Conservation (phyloP, 1,140 invertebrate species). For the Polypedilum pembai region DNA sequence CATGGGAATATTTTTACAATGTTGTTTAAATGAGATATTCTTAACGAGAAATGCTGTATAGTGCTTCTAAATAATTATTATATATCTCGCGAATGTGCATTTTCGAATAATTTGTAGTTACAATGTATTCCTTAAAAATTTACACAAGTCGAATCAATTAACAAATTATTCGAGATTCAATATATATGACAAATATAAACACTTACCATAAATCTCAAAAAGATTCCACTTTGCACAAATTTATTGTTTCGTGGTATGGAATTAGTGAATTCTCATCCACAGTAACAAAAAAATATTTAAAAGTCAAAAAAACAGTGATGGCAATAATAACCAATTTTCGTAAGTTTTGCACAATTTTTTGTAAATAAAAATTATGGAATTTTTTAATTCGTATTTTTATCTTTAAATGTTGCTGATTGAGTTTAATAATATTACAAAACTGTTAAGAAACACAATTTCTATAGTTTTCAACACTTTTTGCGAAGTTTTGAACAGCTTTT, state of each 20-base stretch:
- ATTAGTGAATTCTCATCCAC: neutral
- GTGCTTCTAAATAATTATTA: neutral
- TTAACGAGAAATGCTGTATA: neutral
- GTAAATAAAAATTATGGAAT: conserved; percentile 17
- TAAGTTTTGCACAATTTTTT: conserved; percentile 22
- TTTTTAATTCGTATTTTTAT: neutral
- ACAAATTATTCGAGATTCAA: neutral
- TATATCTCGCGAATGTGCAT: neutral
- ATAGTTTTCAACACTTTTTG: conserved; percentile 21
- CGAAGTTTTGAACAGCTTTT: neutral
- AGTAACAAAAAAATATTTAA: neutral
- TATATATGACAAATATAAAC: neutral
- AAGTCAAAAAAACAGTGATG: neutral
- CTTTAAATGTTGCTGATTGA: neutral
- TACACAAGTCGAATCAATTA: conserved; percentile 7
- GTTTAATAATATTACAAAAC: conserved; percentile 17
- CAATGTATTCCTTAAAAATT: neutral
- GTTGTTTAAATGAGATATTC: neutral
- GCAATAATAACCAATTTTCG: neutral
- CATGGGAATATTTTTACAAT: neutral
- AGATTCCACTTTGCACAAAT: neutral
- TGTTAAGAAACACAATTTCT: neutral
- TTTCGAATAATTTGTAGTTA: neutral
- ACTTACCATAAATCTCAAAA: neutral
- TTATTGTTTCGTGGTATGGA: neutral